Conservation (phyloP, 2,113 vertebrate genomes). For the Rhagologus leucostigma region DNA sequence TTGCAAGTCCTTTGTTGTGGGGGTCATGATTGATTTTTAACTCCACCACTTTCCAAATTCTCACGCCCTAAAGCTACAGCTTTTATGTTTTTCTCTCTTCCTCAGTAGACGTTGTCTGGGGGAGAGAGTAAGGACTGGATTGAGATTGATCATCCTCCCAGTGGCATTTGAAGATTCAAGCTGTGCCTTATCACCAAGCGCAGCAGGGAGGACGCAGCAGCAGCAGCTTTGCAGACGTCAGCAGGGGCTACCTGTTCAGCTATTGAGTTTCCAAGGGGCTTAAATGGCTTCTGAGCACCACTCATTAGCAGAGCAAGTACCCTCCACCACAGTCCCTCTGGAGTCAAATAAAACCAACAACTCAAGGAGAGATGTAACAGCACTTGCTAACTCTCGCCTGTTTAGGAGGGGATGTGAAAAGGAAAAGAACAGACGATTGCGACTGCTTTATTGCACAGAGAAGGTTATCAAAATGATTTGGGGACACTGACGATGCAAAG, state of each 20-base stretch:
- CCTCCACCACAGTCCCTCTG: not conserved
- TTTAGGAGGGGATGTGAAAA: not conserved
- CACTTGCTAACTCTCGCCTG: not conserved
- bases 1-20: not conserved
- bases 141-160: conserved; percentile 5
- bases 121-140: not conserved
- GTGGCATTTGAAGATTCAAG: conserved; percentile 24
- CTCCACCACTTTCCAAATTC: not conserved
- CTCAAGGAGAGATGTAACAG: not conserved
- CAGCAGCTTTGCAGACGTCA: not conserved
- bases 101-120: not conserved
- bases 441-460: not conserved
- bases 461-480: not conserved
- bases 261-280: not conserved
- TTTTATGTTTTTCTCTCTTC: conserved; percentile 1
- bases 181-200: not conserved
- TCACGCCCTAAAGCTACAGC: not conserved
- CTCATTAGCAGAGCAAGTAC: not conserved
- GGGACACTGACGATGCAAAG: rapidly evolving
- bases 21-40: conserved; percentile 22
- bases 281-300: not conserved
- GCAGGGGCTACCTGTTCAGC: not conserved
- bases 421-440: not conserved
- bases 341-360: not conserved
- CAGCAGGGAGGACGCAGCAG: not conserved